phyloP scores from a whole-genome alignment of 2,113 vertebrate genomes.

The Gallinago jamesoni region DNA sequence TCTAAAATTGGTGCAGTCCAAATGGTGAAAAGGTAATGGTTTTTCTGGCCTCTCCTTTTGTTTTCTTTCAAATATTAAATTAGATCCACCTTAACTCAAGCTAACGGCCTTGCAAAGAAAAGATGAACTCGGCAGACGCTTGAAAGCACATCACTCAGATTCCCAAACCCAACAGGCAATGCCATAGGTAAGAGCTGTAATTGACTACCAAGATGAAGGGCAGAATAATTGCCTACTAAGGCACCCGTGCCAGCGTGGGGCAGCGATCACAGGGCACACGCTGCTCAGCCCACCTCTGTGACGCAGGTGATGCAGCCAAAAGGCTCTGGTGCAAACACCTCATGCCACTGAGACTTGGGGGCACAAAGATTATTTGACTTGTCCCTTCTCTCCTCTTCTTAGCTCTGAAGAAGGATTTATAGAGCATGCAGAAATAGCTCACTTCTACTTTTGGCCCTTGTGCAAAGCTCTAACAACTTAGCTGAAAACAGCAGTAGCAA shows the following conservation, averaged over 20 bases:
- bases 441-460: background rate
- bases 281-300: background rate
- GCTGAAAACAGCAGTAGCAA: background rate
- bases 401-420: background rate
- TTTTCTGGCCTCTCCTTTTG: background rate
- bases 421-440: background rate
- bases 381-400: background rate
- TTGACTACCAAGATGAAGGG: background rate
- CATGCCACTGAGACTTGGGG: fast-evolving
- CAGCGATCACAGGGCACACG: fast-evolving
- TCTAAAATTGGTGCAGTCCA: background rate
- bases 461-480: background rate
- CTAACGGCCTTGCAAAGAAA: background rate
- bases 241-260: too few relatives aligned
- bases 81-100: background rate
- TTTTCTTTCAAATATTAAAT: background rate
- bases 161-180: background rate
- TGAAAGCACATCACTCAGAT: background rate
- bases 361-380: background rate
- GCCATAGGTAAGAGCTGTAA: background rate
- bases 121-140: background rate
- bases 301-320: background rate
- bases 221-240: background rate
- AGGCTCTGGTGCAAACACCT: background rate
- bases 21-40: background rate